Evolutionary conservation across 2,888 invertebrate genomes (phyloP).

Genomic region (Tillus elongatus): DNA sequence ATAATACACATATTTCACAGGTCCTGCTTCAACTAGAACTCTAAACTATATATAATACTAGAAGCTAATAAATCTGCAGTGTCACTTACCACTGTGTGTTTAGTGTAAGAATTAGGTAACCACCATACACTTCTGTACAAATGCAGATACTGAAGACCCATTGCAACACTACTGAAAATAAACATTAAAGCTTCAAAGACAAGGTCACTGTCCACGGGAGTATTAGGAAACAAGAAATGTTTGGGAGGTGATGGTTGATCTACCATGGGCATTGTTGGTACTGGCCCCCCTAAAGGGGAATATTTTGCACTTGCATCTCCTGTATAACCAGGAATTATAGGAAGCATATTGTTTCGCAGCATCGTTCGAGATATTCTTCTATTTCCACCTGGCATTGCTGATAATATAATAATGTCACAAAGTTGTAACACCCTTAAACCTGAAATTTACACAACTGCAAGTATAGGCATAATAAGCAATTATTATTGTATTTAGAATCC

Average conservation of each 20-base stretch:
- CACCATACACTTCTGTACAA: conserved; percentile 96
- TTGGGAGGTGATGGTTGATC: conserved; percentile 55
- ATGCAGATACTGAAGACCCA: conserved; percentile 86
- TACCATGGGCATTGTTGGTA: conserved; percentile 33
- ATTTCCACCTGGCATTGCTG: conserved; percentile 25
- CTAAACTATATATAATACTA: no score
- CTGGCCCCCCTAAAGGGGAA: conserved; percentile 28
- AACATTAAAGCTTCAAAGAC: conserved; percentile 81
- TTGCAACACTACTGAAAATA: conserved; percentile 65
- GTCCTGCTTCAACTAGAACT: no score
- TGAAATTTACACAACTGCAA: no score
- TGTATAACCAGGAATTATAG: conserved; percentile 28
- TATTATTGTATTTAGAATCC: no score
- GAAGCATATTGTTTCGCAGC: conserved; percentile 25
- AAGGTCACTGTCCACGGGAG: conserved; percentile 70
- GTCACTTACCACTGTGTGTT: conserved; percentile 75
- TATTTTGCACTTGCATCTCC: conserved; percentile 30
- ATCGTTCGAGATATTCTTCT: conserved; percentile 29
- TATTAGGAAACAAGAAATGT: conserved; percentile 71
- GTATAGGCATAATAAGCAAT: no score
- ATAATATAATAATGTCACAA: no score
- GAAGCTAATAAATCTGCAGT: no score
- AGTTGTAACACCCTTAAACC: no score
- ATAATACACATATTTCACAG: no score
- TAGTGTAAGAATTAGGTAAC: conserved; percentile 85